phyloP scores from a whole-genome alignment of 2,888 invertebrate genomes.

The Brachyptera risi region DNA sequence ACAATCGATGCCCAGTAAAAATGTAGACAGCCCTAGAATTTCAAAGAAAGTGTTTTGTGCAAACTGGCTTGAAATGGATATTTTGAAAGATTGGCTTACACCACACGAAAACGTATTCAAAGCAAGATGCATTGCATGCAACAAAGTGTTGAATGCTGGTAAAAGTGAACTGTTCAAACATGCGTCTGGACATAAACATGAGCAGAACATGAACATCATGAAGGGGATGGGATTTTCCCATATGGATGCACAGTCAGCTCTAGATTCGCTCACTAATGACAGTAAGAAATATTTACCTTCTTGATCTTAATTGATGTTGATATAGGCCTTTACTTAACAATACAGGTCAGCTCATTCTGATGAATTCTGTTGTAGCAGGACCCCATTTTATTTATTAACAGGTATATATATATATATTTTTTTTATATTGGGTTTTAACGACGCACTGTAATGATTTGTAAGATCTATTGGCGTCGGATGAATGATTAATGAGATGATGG shows the following conservation, averaged over 20 bases:
- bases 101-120: conserved; percentile 37
- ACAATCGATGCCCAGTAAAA: no score
- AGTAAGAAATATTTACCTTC: background rate
- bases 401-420: no score
- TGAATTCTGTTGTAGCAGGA: no score
- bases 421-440: no score
- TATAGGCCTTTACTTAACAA: no score
- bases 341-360: no score
- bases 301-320: no score
- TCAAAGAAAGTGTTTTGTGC: conserved; percentile 32
- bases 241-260: conserved; percentile 16
- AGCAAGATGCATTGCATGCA: conserved; percentile 38
- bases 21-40: no score
- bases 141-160: conserved; percentile 39
- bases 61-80: conserved; percentile 33
- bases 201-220: conserved; percentile 24
- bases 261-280: background rate
- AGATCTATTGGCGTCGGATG: no score
- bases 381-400: no score
- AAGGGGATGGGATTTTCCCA: background rate
- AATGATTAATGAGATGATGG: no score
- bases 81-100: conserved; percentile 39
- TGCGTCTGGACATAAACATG: conserved; percentile 39
- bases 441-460: no score
- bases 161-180: conserved; percentile 41